These are phyloP conservation scores for Epirrhoe tristata DNA, from an alignment of 2,888 invertebrate species.

Conservation along the genomic window DNA sequence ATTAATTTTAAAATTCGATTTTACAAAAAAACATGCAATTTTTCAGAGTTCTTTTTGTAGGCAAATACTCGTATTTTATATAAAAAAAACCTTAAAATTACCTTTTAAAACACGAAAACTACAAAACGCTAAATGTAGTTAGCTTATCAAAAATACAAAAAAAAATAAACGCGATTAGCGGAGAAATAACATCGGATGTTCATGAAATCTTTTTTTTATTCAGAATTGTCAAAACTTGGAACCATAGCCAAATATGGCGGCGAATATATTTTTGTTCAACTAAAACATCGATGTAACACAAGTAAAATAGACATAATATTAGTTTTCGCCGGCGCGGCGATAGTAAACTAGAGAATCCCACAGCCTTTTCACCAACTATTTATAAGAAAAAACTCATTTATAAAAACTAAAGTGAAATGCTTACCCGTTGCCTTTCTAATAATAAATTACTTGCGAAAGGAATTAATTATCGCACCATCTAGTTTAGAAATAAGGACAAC, in stretches of 20 bases:
- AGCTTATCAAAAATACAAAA: constrained; percentile 4
- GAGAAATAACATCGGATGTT: background rate
- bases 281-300: no score
- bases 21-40: background rate
- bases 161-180: constrained; percentile 14
- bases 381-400: constrained; percentile 37
- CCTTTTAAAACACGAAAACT: constrained; percentile 17
- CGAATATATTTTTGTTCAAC: no score
- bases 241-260: no score
- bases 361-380: constrained; percentile 53
- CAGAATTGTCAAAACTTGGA: background rate
- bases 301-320: background rate
- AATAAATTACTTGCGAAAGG: constrained; percentile 23
- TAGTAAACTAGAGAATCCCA: constrained; percentile 46
- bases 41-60: background rate
- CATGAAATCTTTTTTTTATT: background rate
- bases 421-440: constrained; percentile 61
- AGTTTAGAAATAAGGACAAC: constrained; percentile 38
- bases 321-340: constrained; percentile 41
- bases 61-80: background rate
- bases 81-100: constrained; percentile 11
- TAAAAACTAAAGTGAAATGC: constrained; percentile 56
- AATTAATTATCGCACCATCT: constrained; percentile 31
- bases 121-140: constrained; percentile 12
- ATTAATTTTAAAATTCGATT: no score